Evolutionary conservation across 2,888 invertebrate species (phyloP).

Genomic region (Drosophila setosimentum): DNA sequence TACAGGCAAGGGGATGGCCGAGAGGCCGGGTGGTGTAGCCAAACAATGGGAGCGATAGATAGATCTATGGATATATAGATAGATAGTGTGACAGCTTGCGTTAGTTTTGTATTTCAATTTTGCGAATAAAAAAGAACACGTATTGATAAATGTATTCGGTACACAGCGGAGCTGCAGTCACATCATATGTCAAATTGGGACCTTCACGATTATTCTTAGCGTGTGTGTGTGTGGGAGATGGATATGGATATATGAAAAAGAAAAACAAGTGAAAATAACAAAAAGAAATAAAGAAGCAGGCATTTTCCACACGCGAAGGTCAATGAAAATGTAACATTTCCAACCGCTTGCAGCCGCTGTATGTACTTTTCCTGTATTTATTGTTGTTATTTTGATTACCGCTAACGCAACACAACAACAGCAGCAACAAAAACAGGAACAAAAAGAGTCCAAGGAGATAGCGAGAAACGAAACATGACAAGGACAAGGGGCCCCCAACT

Average conservation of each 20-base stretch:
- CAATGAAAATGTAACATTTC: slow-evolving; percentile 70
- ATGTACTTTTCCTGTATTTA: slow-evolving; percentile 37
- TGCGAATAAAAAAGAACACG: slow-evolving; percentile 45
- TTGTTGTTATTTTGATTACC: slow-evolving; percentile 47
- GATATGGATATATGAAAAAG: slow-evolving; percentile 2
- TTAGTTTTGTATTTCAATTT: slow-evolving; percentile 68
- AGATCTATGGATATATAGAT: slow-evolving; percentile 18
- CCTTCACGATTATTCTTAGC: slow-evolving; percentile 58
- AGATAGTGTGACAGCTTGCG: slow-evolving; percentile 55
- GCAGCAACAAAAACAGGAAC: slow-evolving; percentile 34
- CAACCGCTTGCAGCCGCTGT: slow-evolving; percentile 59
- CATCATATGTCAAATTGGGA: slow-evolving; percentile 76
- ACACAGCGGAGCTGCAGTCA: slow-evolving; percentile 53
- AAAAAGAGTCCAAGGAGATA: slow-evolving; percentile 56
- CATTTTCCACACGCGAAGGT: slow-evolving; percentile 72
- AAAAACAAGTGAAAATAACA: slow-evolving; percentile 16
- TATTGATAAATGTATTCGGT: slow-evolving; percentile 76
- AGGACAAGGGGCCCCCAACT: slow-evolving; percentile 64
- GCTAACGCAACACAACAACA: slow-evolving; percentile 49
- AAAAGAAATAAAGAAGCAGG: slow-evolving; percentile 17
- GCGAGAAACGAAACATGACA: slow-evolving; percentile 66
- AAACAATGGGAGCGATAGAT: slow-evolving; percentile 20
- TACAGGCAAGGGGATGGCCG: slow-evolving; percentile 8
- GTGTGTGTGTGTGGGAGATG: slow-evolving; percentile 1
- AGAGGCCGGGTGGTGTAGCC: background rate